Evolutionary conservation across 1,140 invertebrate genomes (phyloP).

Genomic region (Danaus plexippus): DNA sequence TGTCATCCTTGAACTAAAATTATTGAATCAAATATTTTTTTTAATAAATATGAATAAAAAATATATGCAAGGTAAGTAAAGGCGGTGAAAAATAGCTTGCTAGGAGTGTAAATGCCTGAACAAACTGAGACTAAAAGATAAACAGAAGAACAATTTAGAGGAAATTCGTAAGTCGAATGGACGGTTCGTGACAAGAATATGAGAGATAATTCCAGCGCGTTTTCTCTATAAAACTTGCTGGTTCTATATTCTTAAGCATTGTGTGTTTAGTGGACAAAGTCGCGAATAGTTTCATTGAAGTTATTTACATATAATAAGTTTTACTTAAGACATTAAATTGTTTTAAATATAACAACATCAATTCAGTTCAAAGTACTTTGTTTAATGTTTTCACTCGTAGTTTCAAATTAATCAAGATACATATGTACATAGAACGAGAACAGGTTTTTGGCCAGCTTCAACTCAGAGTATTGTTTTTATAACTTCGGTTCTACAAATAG

Average conservation of each 20-base stretch:
- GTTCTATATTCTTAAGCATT: slow-evolving; percentile 8
- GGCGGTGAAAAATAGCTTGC: too few species aligned
- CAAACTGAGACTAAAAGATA: slow-evolving; percentile 15
- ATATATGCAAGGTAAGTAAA: slow-evolving; percentile 3
- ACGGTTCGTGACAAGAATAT: slow-evolving; percentile 15
- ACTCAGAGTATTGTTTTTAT: too few species aligned
- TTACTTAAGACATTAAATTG: too few species aligned
- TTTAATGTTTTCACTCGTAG: too few species aligned
- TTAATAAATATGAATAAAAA: not conserved
- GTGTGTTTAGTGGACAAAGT: not conserved
- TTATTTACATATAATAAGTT: not conserved
- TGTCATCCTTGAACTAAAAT: not conserved
- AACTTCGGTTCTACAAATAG: too few species aligned
- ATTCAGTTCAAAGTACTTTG: too few species aligned
- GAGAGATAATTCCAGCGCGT: slow-evolving; percentile 15
- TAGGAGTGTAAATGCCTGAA: not conserved
- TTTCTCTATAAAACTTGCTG: slow-evolving; percentile 12
- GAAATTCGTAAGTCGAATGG: slow-evolving; percentile 20
- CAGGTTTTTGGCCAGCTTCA: too few species aligned
- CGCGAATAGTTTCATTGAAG: not conserved
- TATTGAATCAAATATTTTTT: too few species aligned
- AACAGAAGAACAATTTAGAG: slow-evolving; percentile 15
- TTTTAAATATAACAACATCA: too few species aligned
- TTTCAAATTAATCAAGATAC: too few species aligned
- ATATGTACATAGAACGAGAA: too few species aligned